Base-by-base conservation (phyloP, 1,140 invertebrate species). In the Calliopsis andreniformis region DNA sequence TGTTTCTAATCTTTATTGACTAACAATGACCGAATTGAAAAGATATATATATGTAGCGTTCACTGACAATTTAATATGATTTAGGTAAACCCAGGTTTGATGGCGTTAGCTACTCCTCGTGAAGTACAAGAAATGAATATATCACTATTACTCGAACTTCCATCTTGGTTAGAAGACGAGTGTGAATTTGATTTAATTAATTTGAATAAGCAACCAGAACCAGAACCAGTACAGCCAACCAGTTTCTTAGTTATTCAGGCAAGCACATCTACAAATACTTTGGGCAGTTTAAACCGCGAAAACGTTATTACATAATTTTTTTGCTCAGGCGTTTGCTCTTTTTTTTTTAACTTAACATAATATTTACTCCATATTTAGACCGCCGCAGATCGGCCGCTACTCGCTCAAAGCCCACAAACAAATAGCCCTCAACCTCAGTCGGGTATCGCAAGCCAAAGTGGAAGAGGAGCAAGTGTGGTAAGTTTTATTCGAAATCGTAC, bases 71-170 rank as follows among this genome's bases (percentile, higher is more conserved):
- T 28, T 3, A n/a, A n/a, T n/a, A 66, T 53, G 2, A 49, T 70
- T 23, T 42, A 98, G 96, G 95, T 96, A n/a, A 96, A 95, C 83
- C 93, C 94, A 72, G 96, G 95, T 42, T 92, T 97, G 70, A 95
- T 99, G 82, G 97, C 98, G 7, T 92, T 99, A 78, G 97, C 98
- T 16, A 99, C 98, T 75, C 97, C 97, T 1, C 95, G 98, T 72
- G 98, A 99, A 93, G 95, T 99, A 16, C 98, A 99, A 92, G 98
- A 99, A 92, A 96, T 99, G 93, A 98, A 99, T 91, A 98, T 99
- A 80, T 96, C 97, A 0, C 90, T 98, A 35, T 92, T 99, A 35
- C 90, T 97, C 3, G 96, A 98, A 87, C 95, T 97, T 39, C 97
- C 97, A 30, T 95, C 95, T 49, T 99, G 98, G 97, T 93, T 96